Conservation (phyloP, 2,888 invertebrate species). For the Nipponacmea schrenckii region DNA sequence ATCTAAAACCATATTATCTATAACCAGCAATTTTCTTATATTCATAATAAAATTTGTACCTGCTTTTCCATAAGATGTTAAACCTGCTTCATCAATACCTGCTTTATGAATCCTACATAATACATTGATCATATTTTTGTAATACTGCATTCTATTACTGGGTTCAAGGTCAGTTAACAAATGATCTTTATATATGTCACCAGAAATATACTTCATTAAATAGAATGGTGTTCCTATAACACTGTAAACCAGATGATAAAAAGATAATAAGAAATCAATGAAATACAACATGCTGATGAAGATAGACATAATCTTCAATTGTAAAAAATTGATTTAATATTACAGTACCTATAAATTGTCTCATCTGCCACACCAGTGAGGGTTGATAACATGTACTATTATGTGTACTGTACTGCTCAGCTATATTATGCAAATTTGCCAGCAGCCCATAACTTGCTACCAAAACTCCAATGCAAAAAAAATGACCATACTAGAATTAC, state of each 20-base stretch:
- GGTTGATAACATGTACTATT: too few relatives aligned
- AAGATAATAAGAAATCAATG: not conserved
- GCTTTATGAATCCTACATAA: constrained; percentile 67
- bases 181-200: constrained; percentile 65
- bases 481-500: too few relatives aligned
- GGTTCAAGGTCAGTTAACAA: constrained; percentile 53
- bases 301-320: not conserved
- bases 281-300: not conserved
- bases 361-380: too few relatives aligned
- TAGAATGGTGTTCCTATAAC: constrained; percentile 69
- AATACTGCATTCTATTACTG: constrained; percentile 58
- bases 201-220: constrained; percentile 68
- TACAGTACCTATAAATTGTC: not conserved
- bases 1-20: too few relatives aligned
- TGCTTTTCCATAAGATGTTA: constrained; percentile 66
- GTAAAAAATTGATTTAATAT: not conserved
- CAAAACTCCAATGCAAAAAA: too few relatives aligned
- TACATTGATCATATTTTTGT: constrained; percentile 55
- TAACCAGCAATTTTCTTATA: too few relatives aligned
- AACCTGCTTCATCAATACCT: constrained; percentile 59
- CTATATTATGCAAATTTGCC: too few relatives aligned
- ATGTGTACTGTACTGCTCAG: too few relatives aligned
- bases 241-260: constrained; percentile 46
- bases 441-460: too few relatives aligned
- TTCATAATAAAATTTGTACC: constrained; percentile 47